Conservation (phyloP, 2,888 invertebrate genomes). For the Polyommatus iphigenia region DNA sequence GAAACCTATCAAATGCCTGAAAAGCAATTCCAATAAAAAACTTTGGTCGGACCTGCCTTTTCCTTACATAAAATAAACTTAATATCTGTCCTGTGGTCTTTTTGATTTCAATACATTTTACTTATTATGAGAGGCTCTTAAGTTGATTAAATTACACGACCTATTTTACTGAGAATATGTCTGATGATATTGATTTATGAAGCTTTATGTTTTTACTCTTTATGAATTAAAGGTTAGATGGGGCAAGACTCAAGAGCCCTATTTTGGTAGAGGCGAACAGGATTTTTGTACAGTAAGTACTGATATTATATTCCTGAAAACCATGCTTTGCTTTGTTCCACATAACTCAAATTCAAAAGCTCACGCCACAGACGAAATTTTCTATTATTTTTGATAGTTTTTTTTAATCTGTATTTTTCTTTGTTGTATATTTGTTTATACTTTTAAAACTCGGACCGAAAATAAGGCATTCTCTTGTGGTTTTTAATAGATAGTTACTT, state of each 20-base stretch:
- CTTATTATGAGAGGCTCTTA: conserved; percentile 17
- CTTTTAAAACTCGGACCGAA: too few species aligned
- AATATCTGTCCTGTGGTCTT: conserved; percentile 1
- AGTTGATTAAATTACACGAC: neutral
- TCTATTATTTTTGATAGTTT: too few species aligned
- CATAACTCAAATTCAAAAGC: too few species aligned
- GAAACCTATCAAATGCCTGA: neutral
- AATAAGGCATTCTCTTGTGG: too few species aligned
- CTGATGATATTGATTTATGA: neutral
- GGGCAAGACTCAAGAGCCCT: neutral
- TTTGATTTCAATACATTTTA: neutral
- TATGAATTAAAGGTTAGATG: neutral
- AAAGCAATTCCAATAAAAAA: neutral
- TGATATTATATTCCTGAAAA: too few species aligned
- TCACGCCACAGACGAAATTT: too few species aligned
- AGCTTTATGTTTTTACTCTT: neutral
- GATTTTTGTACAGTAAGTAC: too few species aligned
- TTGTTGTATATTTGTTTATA: too few species aligned
- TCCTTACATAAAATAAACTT: neutral
- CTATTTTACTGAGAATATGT: neutral
- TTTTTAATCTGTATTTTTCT: too few species aligned
- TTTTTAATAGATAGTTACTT: too few species aligned
- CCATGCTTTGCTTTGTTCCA: too few species aligned
- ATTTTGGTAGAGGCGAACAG: too few species aligned
- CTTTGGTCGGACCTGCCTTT: neutral